phyloP scores from a whole-genome alignment of 2,797 vertebrate genomes.

The Carcharodon carcharias region DNA sequence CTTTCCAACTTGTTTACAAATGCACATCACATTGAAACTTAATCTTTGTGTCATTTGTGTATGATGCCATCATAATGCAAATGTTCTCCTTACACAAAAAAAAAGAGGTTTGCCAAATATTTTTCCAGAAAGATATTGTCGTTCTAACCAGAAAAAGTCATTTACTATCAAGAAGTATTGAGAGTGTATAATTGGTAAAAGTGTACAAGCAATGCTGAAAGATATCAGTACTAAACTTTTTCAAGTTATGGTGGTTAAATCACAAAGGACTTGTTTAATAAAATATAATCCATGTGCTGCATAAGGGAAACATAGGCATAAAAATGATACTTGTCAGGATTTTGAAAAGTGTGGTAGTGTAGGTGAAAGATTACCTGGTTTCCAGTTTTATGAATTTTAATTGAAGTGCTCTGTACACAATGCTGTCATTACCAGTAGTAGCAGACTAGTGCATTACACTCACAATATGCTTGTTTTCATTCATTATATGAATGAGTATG shows the following conservation, averaged over 20 bases:
- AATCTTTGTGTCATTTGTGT: not conserved
- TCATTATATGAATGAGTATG: not conserved
- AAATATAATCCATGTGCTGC: not conserved
- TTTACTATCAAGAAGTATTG: not conserved
- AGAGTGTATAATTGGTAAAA: not conserved
- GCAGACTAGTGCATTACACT: not conserved
- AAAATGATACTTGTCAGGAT: conserved; percentile 22
- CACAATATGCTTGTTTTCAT: not conserved
- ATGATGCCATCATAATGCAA: not conserved
- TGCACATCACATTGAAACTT: not conserved
- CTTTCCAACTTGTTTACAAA: not conserved
- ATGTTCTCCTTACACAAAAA: not conserved
- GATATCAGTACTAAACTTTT: not conserved
- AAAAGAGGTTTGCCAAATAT: not conserved
- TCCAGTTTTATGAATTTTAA: not conserved
- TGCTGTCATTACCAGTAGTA: not conserved
- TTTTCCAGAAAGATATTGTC: too few species aligned
- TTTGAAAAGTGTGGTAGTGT: not conserved
- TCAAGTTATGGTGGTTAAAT: not conserved
- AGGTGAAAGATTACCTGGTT: not conserved
- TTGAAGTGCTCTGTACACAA: not conserved
- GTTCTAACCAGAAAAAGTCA: not conserved
- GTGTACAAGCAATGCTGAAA: not conserved
- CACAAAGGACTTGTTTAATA: conserved; percentile 2
- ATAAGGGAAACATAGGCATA: not conserved